Base-by-base conservation (phyloP, 2,113 vertebrate species). In the Pygathrix nemaeus region DNA sequence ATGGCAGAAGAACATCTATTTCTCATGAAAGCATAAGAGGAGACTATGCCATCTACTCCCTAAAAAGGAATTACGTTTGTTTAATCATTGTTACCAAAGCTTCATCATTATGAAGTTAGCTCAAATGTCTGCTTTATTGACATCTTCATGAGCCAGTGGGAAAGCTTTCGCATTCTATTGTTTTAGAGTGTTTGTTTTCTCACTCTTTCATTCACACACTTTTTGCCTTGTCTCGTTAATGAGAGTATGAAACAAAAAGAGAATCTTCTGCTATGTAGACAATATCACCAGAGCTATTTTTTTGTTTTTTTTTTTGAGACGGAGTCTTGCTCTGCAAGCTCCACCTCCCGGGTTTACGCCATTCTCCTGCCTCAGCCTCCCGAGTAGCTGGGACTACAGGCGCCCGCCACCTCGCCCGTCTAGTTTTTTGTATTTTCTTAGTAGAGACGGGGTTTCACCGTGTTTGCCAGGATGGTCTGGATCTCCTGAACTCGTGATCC, bases 201-300 rank as follows among this genome's bases (percentile, higher is more conserved):
- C 80, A n/a, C 57, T 12, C 23, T 96, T 52, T 35, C 88, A 92
- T 94, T 94, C 86, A 48, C 79, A 93, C 23, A 20, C 38, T 16
- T 90, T 95, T 95, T 93, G 30, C 6, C 50, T 96, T 83, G 52
- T 95, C 18, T 92, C 35, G 79, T 94, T 97, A 90, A 85, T 0
- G 35, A 80, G 38, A 72, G 66, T 25, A 79, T 76, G 55, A 93
- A 95, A 43, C 55, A 96, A 83, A 98, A 97, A 96, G 93, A 96
- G 52, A 59, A 93, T 55, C 43, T 12, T 20, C 17, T 76, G 16
- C 83, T 95, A 85, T 79, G 20, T 48, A 98, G 97, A 73, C 23
- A 45, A 8, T 80, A 96, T 78, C 73, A 89, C 35, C 50, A 80
- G 38, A 52, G 61, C 50, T 97, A 91, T 96, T 94, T 96, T 95